Evolutionary conservation across 2,797 vertebrate genomes (phyloP).

Genomic region (Micrastur ruficollis): DNA sequence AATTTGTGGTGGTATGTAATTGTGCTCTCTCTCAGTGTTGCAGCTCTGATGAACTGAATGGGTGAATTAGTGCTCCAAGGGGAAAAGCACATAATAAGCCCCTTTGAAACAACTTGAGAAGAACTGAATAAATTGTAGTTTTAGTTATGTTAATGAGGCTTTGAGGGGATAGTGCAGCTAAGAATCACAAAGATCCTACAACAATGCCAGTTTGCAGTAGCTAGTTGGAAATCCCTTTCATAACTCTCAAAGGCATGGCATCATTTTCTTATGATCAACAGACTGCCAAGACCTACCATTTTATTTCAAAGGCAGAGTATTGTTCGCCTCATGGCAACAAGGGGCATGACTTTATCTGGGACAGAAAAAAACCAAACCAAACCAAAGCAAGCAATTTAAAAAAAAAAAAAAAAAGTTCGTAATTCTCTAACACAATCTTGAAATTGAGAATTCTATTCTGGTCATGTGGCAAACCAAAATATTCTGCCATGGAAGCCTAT

Average conservation of each 20-base stretch:
- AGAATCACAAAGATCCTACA: neutral
- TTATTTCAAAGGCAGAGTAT: neutral
- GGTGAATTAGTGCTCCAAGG: neutral
- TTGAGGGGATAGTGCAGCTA: neutral
- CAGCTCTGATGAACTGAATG: neutral
- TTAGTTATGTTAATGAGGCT: conserved; percentile 20
- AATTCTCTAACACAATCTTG: neutral
- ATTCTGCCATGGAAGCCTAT: neutral
- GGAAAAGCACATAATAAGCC: neutral
- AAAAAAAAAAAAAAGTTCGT: neutral
- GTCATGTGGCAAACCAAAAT: neutral
- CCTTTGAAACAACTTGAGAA: conserved; percentile 4
- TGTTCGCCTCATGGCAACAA: neutral
- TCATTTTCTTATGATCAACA: neutral
- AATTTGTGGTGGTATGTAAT: neutral
- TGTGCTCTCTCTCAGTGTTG: neutral
- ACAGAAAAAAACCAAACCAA: neutral
- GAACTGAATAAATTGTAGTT: conserved; percentile 27
- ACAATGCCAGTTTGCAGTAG: neutral
- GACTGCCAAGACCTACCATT: neutral
- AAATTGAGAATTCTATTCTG: neutral
- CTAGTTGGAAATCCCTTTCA: neutral
- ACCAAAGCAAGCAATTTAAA: neutral
- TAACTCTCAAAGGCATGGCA: neutral
- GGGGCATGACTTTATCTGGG: neutral